Percentiles rank a stretch among this genome's conserved stretches.
Evolutionary conservation across 2,888 invertebrate genomes (phyloP).

Genomic region (Steinernema scapterisci): DNA sequence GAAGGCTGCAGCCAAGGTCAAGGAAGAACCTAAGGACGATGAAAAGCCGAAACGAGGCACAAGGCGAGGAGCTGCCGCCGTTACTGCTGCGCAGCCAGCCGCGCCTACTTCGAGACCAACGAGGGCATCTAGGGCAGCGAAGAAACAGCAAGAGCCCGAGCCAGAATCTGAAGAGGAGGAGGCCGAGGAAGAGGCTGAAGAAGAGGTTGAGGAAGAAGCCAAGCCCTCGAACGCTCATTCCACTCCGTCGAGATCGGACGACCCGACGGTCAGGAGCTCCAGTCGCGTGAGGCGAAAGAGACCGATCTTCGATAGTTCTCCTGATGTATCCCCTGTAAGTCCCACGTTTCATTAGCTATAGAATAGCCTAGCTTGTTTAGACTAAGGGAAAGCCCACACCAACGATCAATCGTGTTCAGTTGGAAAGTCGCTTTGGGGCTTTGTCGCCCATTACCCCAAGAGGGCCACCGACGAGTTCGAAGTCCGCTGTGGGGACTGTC

Average conservation of each 20-base stretch:
- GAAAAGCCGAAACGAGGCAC: not conserved
- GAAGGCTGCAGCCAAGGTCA: not conserved
- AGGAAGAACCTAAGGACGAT: not conserved
- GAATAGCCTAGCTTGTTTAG: not conserved
- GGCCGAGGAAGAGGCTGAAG: not conserved
- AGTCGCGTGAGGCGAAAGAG: not conserved
- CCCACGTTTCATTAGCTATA: not conserved
- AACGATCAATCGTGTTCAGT: not conserved
- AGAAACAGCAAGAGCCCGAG: not conserved
- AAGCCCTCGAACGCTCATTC: not conserved
- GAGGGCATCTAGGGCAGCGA: too few species aligned
- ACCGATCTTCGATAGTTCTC: slow-evolving; percentile 3
- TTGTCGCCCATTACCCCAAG: not conserved
- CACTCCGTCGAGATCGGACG: not conserved
- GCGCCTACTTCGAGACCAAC: not conserved
- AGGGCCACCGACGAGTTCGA: not conserved
- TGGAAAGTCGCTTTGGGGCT: not conserved
- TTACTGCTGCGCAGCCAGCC: too few species aligned
- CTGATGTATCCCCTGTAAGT: not conserved
- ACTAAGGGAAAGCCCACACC: not conserved
- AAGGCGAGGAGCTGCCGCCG: too few species aligned
- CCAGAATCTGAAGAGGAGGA: not conserved
- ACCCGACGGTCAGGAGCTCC: not conserved
- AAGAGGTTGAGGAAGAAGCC: not conserved
- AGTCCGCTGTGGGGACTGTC: not conserved